Base-by-base conservation (phyloP, 2,797 vertebrate species). In the Halcyon leucocephala region DNA sequence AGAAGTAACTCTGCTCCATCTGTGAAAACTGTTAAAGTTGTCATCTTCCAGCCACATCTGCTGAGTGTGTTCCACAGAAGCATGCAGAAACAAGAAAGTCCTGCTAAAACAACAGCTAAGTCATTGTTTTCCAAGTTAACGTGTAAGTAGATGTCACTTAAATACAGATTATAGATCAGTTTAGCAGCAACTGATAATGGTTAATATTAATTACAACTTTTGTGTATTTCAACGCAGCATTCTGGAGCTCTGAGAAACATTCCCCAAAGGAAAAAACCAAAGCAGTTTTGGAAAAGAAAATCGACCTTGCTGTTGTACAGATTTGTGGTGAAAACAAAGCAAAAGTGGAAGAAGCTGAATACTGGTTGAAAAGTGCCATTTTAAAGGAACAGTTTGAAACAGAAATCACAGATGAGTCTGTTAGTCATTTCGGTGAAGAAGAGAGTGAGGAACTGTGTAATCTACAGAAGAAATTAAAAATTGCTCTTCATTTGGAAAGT, bases 41-140 rank as follows among this genome's bases (percentile, higher is more conserved):
- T 99, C 62, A 98, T 99, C 94, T 99, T 99, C 93, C 98, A 99
- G 95, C 76, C 97, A 22, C 89, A 92, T 8, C 97, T 99, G 96
- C 81, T 99, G 37, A 82, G 76, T 14, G 98, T 99, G 4, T 99
- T 99, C 96, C 91, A 94, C 85, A 89, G 29, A 83, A 98, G 97
- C 76, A 98, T 99, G 98, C 96, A 98, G 52, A 98, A 98, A 82
- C 98, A 94, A 95, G 97, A 97, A 95, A 82, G 6, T 28, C 7
- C 19, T 60, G 1, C 20, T 69, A 67, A 83, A 46, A 67, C 94
- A 73, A 17, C 48, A 6, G n/a, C 86, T 41, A 80, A 1, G 12
- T 76, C 72, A 0, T 0, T 97, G 0, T 0, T 97, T 0, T 78
- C 96, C 51, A 98, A 74, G 95, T 0, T 98, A 2, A 72, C 44